Evolutionary conservation across 2,797 vertebrate genomes (phyloP).

Genomic region (Poeciliopsis turneri): DNA sequence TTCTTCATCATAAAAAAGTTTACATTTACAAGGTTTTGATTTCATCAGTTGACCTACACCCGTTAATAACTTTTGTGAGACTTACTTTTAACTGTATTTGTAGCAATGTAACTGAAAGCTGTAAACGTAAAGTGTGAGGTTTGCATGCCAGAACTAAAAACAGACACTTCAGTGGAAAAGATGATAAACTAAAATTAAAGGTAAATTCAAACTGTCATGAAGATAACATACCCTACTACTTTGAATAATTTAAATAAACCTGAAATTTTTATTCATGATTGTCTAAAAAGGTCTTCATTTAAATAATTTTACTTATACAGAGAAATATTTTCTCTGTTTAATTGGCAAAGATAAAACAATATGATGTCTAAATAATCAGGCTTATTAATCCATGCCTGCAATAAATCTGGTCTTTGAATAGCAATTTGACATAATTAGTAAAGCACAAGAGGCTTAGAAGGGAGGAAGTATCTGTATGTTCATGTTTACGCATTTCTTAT

Average conservation of each 20-base stretch:
- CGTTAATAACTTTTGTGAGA: neutral
- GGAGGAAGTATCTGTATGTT: slow-evolving; percentile 22
- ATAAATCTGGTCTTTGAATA: slow-evolving; percentile 45
- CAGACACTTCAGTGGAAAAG: neutral
- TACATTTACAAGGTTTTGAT: neutral
- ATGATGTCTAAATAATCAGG: slow-evolving; percentile 25
- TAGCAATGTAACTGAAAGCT: neutral
- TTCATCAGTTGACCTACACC: neutral
- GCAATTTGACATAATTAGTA: slow-evolving; percentile 64
- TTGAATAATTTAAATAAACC: neutral
- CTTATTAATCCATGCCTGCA: slow-evolving; percentile 17
- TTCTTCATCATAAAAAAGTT: neutral
- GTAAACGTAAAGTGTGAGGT: neutral
- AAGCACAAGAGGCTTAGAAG: slow-evolving; percentile 28
- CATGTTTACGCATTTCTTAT: slow-evolving; percentile 24
- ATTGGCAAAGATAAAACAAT: slow-evolving; percentile 4
- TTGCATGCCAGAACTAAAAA: neutral
- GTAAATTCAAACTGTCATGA: neutral
- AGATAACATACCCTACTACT: neutral
- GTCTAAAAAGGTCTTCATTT: neutral
- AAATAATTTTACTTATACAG: neutral
- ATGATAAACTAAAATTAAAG: no score
- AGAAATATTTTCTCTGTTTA: neutral
- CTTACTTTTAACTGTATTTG: neutral
- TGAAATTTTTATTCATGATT: neutral